These are phyloP conservation scores for Echinops telfairi DNA, from an alignment of 2,113 vertebrate genomes.

Conservation along the genomic window DNA sequence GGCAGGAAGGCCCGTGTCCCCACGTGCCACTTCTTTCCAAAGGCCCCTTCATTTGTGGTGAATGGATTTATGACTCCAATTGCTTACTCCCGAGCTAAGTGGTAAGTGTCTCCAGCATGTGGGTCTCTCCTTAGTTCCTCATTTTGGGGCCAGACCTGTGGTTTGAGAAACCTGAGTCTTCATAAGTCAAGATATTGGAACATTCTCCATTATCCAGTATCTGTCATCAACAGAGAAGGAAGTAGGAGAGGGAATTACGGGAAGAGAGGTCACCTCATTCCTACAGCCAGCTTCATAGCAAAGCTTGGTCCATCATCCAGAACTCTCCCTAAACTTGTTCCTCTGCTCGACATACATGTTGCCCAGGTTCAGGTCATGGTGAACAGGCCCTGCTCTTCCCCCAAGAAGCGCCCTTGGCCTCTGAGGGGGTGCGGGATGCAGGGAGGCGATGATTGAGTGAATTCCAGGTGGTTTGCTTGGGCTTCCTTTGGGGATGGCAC, in stretches of 20 bases:
- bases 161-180: no score
- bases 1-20: background rate
- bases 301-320: no score
- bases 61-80: fast-evolving
- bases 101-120: fast-evolving
- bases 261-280: background rate
- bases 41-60: fast-evolving
- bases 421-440: no score
- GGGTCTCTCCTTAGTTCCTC: fast-evolving
- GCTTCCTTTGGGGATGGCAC: fast-evolving
- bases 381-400: no score
- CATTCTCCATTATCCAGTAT: background rate
- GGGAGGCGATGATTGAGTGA: background rate
- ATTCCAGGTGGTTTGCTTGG: background rate
- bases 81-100: fast-evolving
- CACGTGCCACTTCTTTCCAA: fast-evolving
- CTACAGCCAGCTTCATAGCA: background rate
- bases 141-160: fast-evolving
- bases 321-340: no score
- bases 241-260: background rate
- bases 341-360: no score
- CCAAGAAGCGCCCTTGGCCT: no score
- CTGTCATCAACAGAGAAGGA: background rate
- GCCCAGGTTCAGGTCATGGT: no score
- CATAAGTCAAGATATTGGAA: background rate